Evolutionary conservation across 2,888 invertebrate genomes (phyloP).

Genomic region (Thereva unica): DNA sequence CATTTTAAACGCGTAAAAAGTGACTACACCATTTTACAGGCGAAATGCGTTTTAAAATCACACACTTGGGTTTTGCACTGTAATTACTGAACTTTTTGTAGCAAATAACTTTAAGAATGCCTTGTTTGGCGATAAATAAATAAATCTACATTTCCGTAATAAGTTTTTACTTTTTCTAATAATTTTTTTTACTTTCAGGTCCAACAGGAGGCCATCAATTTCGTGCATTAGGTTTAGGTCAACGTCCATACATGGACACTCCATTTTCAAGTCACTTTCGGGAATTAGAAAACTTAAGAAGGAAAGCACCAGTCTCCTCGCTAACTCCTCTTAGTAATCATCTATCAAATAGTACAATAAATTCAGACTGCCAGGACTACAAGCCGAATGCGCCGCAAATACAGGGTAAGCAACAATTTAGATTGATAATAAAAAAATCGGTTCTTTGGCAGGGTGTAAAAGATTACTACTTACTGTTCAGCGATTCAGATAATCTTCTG

Average conservation of each 20-base stretch:
- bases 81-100: too few species aligned
- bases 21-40: too few species aligned
- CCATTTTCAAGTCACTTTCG: constrained; percentile 69
- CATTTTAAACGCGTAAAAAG: too few species aligned
- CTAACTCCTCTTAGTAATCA: constrained; percentile 53
- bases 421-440: constrained; percentile 49
- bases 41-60: too few species aligned
- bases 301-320: constrained; percentile 61
- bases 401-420: constrained; percentile 52
- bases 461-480: background rate
- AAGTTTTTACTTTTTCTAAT: background rate
- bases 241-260: constrained; percentile 70
- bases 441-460: background rate
- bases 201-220: constrained; percentile 69
- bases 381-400: constrained; percentile 65
- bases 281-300: constrained; percentile 72
- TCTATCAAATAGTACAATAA: constrained; percentile 57
- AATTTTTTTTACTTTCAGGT: constrained; percentile 53
- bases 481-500: background rate
- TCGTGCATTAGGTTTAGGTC: constrained; percentile 73
- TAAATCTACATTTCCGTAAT: background rate
- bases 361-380: constrained; percentile 64
- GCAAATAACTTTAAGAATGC: too few species aligned
- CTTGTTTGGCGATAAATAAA: too few species aligned
- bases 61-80: too few species aligned